Base-by-base conservation (phyloP, 2,797 vertebrate genomes). In the Petrocephalus sullivani region DNA sequence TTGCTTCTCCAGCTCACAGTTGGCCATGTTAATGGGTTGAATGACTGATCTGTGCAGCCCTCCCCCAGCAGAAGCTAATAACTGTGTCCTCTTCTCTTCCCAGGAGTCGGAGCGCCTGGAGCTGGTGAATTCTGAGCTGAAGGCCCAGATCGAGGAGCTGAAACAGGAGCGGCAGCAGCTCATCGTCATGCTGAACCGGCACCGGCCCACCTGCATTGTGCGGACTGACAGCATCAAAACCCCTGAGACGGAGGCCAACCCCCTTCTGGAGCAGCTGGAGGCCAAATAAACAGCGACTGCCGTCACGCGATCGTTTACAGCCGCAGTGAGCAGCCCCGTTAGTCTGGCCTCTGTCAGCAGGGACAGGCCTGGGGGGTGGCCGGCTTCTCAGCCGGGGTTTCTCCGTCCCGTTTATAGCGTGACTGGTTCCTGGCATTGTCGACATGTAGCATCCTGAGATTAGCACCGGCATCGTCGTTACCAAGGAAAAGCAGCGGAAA, bases 91-190 rank as follows among this genome's bases (percentile, higher is more conserved):
- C 8, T 84, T n/a, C 88, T 28, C 14, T 88, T 88, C 87, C 1
- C 92, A 99, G 98, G 98, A 99, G 91, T 99, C 98, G 0, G 98
- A 99, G 93, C 96, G 97, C 37, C 95, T 99, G 92, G 98, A 99
- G 90, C 96, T 97, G 93, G 96, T 99, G 95, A 99, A 99, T 1
- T 96, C 96, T 0, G 97, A 98, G 28, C 95, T 99, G 91, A 99
- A 99, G 94, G 97, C 97, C 56, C 98, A 99, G 93, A 99, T 99
- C 0, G 98, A 98, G 93, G 97, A 98, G 92, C 96, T 99, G 91
- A 98, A 98, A 64, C 92, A 97, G 87, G 98, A 99, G 91, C 94
- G 97, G 88, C 98, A 99, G 94, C 97, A 98, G 94, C 96, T 99
- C 3, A 96, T 99, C 93, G 95, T 98, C 90, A 97, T 98, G 97